Evolutionary conservation across 35 echinoderm and acorn worm genomes (phyloP), one percentile per base, ranked within the genome.

Genomic region (Holothuria glaberrima): DNA sequence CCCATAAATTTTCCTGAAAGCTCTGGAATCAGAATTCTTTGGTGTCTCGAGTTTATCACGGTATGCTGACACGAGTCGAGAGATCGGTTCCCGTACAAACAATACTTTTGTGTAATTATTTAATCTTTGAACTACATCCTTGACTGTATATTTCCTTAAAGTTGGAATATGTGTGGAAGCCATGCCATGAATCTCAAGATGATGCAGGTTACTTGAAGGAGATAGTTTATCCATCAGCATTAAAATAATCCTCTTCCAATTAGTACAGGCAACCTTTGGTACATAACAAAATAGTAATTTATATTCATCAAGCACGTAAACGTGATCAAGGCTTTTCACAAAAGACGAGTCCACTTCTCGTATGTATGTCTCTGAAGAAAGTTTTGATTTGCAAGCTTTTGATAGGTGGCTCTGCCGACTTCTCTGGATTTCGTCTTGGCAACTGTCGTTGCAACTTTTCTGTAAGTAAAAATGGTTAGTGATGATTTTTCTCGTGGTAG

Each of bases 241-340:
- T 4, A 95, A 54, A 13, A 95, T 80, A 17, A 82, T 80, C 31
- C 84, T 61, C 44, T 95, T 95, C 89, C 85, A 91, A 28, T 80
- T 95, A 22, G 93, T 95, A 64, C 93, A 95, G 18, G 68, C 93
- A 26, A 86, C 80, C 65, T 95, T 95, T 48, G 93, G 93, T 7
- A 95, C 59, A 54, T 88, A 95, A 89, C 93, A 95, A 60, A 80
- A 91, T 14, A 95, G 33, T 9, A 82, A 41, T 91, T 82, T 95
- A 64, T 89, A 91, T 58, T 71, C 38, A 34, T 95, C 93, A 36
- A 87, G 54, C 3, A 91, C 74, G 22, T 73, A 62, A 1, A 95
- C 52, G 67, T 95, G 87, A 54, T 61, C 16, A 2, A 84, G 80
- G 9, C 80, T 84, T 58, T 41, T 13, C 9, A 84, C 32, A 64